These are phyloP conservation scores for Theretra japonica DNA, from an alignment of 2,888 invertebrate genomes.

Conservation along the genomic window DNA sequence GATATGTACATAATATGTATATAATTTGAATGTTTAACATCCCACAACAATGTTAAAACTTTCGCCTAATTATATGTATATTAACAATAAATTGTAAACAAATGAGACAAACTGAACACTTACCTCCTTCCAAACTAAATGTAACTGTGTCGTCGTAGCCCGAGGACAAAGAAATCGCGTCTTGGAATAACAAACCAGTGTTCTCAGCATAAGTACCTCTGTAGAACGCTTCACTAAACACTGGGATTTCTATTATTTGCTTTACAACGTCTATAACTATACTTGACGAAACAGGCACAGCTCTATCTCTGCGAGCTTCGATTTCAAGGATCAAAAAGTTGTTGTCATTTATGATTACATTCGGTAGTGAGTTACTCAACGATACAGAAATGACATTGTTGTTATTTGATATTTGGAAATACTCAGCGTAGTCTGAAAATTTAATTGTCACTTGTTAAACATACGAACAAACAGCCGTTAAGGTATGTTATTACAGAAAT, in stretches of 20 bases:
- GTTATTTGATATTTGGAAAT: constrained; percentile 47
- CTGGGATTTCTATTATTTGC: constrained; percentile 46
- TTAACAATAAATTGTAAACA: background rate
- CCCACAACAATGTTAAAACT: no score
- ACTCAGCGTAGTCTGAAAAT: constrained; percentile 54
- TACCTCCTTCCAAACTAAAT: constrained; percentile 60
- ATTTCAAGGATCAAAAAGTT: constrained; percentile 63
- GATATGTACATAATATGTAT: no score
- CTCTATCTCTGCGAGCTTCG: constrained; percentile 59
- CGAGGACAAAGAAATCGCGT: constrained; percentile 48
- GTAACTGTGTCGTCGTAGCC: constrained; percentile 58
- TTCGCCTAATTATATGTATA: no score
- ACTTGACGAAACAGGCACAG: constrained; percentile 55
- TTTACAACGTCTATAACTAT: constrained; percentile 56
- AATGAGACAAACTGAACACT: background rate
- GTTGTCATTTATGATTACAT: constrained; percentile 47
- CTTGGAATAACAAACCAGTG: constrained; percentile 48
- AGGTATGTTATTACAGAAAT: background rate
- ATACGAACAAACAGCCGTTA: background rate
- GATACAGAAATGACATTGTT: constrained; percentile 50
- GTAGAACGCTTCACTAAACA: constrained; percentile 58
- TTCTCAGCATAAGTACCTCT: constrained; percentile 52
- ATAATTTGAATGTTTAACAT: no score
- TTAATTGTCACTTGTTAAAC: constrained; percentile 3
- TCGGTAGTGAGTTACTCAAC: constrained; percentile 42